A percentile compares a stretch with the other conserved stretches of the same genome.
Conservation (phyloP, 2,888 invertebrate genomes). For the Yponomeuta cagnagella region DNA sequence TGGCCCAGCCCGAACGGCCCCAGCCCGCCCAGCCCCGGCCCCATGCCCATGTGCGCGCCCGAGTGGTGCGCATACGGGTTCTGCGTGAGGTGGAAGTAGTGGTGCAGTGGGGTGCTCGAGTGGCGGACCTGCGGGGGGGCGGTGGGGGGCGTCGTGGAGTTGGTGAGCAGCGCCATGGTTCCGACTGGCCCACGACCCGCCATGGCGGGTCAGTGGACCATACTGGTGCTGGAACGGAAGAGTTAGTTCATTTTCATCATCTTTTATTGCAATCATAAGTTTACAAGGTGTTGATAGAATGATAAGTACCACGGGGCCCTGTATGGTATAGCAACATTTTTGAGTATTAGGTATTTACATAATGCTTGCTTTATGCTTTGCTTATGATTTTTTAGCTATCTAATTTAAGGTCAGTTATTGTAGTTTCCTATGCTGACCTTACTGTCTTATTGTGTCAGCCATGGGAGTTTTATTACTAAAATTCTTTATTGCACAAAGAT, state of each 20-base stretch:
- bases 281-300: background rate
- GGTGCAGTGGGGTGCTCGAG: conserved; percentile 71
- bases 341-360: too few species aligned
- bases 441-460: too few species aligned
- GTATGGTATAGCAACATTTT: too few species aligned
- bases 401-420: too few species aligned
- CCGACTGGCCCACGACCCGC: conserved; percentile 34
- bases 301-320: background rate
- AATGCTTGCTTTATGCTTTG: background rate
- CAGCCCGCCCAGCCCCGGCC: conserved; percentile 66
- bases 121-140: conserved; percentile 64
- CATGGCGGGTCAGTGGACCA: conserved; percentile 40
- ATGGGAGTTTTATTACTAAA: too few species aligned
- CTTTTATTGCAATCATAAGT: background rate
- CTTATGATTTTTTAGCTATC: too few species aligned
- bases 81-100: conserved; percentile 72
- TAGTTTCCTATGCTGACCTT: too few species aligned
- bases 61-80: conserved; percentile 67
- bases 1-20: conserved; percentile 68
- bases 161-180: conserved; percentile 66
- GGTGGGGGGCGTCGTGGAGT: conserved; percentile 54
- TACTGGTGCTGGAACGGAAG: conserved; percentile 19
- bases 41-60: conserved; percentile 74
- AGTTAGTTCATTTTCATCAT: background rate
- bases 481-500: too few species aligned